Conservation (phyloP, 2,113 vertebrate species). For the Ceyx melanurus region DNA sequence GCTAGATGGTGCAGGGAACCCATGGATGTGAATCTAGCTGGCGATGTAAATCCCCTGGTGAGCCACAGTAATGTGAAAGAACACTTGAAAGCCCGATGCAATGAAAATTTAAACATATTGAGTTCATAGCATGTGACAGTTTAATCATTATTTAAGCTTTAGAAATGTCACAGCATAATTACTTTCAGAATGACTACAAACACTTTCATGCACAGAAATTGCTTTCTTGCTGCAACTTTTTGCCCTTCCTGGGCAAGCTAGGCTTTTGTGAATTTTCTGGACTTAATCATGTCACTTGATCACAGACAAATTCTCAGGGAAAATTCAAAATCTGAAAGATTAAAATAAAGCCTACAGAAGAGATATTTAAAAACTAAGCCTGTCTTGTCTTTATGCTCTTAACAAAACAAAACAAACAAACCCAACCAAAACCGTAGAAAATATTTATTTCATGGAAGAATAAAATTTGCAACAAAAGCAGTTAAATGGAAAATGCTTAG, state of each 20-base stretch:
- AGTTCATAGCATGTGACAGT: constrained; percentile 50
- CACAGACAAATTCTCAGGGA: neutral
- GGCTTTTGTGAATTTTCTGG: neutral
- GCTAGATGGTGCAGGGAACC: neutral
- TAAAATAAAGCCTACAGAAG: neutral
- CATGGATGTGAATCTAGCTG: constrained; percentile 1
- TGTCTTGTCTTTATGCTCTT: neutral
- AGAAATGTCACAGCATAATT: constrained; percentile 66
- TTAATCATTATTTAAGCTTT: constrained; percentile 64
- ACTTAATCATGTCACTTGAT: neutral
- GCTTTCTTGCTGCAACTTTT: constrained; percentile 31
- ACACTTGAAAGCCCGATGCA: constrained; percentile 53
- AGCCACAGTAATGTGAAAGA: constrained; percentile 19
- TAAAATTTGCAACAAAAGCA: neutral
- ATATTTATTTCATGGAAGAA: neutral
- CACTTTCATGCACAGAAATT: constrained; percentile 16
- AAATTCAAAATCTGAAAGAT: neutral
- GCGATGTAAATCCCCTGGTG: neutral
- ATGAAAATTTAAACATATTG: constrained; percentile 59
- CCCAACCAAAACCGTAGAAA: neutral
- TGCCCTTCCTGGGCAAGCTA: neutral
- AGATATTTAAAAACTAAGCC: neutral
- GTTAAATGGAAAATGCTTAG: neutral
- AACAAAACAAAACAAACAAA: neutral
- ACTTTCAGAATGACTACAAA: constrained; percentile 49